A percentile compares a stretch with the other conserved stretches of the same genome.
Evolutionary conservation across 1,140 invertebrate species (phyloP).

Genomic region (Streblospio benedicti): DNA sequence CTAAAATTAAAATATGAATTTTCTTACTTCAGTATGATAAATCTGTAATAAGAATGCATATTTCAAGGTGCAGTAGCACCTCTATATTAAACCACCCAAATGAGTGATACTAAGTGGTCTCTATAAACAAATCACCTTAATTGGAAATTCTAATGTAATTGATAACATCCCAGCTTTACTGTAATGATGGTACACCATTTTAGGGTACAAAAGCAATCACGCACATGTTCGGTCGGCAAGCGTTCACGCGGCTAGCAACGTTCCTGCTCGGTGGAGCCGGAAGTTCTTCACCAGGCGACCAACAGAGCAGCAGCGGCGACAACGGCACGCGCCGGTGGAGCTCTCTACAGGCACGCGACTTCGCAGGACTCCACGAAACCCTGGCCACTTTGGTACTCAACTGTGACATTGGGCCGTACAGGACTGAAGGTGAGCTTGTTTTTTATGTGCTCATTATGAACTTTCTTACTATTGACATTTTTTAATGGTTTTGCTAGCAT

Average conservation of each 20-base stretch:
- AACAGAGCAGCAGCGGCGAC: not conserved
- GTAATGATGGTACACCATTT: too few species aligned
- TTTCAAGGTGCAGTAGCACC: too few species aligned
- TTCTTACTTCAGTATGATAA: too few species aligned
- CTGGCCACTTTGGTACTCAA: slow-evolving; percentile 46
- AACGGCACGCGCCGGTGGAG: slow-evolving; percentile 41
- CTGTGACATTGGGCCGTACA: slow-evolving; percentile 31
- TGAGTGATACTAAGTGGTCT: too few species aligned
- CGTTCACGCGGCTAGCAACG: slow-evolving; percentile 44
- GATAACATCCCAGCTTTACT: too few species aligned
- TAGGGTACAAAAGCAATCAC: slow-evolving; percentile 47
- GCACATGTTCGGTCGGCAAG: slow-evolving; percentile 47
- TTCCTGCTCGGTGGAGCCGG: slow-evolving; percentile 47
- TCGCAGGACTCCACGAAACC: slow-evolving; percentile 45
- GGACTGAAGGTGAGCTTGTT: not conserved
- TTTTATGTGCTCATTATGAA: too few species aligned
- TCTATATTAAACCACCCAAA: too few species aligned
- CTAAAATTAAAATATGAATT: too few species aligned
- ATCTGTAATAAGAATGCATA: too few species aligned
- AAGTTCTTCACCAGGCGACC: not conserved
- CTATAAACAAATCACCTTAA: not conserved
- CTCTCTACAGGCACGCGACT: slow-evolving; percentile 48
- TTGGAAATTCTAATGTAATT: not conserved
- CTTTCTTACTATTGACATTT: not conserved
- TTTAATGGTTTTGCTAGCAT: not conserved